phyloP scores from a whole-genome alignment of 1,140 invertebrate genomes.

The Scaptomyza hsui region DNA sequence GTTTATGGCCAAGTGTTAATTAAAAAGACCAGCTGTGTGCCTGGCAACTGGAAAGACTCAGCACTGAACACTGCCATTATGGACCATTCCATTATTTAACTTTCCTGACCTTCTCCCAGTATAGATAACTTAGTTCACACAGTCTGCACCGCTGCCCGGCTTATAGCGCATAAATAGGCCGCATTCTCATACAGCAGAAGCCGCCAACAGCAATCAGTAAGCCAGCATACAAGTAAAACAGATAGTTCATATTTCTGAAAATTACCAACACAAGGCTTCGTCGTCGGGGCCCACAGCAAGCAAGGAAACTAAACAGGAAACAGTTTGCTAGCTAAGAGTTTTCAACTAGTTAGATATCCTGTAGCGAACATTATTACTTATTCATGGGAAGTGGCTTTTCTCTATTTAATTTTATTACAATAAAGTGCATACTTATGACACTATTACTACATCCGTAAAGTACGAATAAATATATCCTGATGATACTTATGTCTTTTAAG shows the following conservation, averaged over 20 bases:
- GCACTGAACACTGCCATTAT: constrained; percentile 18
- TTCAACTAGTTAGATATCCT: background rate
- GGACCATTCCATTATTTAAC: constrained; percentile 51
- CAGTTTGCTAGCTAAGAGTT: background rate
- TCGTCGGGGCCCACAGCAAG: background rate
- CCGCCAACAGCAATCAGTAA: constrained; percentile 49
- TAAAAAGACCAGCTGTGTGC: constrained; percentile 52
- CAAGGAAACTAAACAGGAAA: constrained; percentile 6
- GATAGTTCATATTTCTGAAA: constrained; percentile 53
- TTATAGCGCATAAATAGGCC: constrained; percentile 63
- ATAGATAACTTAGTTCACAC: constrained; percentile 32
- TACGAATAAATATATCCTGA: too few species aligned
- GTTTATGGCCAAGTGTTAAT: constrained; percentile 63
- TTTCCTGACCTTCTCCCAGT: constrained; percentile 17
- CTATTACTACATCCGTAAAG: too few species aligned
- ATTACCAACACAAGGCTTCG: constrained; percentile 51
- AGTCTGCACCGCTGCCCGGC: constrained; percentile 18
- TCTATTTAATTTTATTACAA: too few species aligned
- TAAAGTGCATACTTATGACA: too few species aligned
- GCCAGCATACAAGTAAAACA: constrained; percentile 29
- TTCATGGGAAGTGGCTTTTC: too few species aligned
- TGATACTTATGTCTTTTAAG: too few species aligned
- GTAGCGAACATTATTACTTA: background rate
- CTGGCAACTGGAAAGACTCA: background rate
- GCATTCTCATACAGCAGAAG: constrained; percentile 21